Evolutionary conservation across 1,140 invertebrate species (phyloP).

Genomic region (Cotesia chilonis): DNA sequence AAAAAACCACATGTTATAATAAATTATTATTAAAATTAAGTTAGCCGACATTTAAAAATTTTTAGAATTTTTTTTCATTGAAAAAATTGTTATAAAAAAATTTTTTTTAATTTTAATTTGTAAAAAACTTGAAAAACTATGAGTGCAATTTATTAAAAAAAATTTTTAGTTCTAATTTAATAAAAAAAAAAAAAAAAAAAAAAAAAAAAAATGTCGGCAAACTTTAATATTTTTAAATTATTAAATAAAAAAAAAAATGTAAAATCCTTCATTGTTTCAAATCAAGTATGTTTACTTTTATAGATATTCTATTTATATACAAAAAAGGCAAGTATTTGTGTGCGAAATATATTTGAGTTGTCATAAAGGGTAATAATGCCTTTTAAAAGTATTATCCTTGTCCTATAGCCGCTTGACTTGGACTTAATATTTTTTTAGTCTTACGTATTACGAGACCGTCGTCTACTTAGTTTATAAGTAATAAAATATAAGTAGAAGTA

Average conservation of each 20-base stretch:
- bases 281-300: background rate
- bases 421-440: background rate
- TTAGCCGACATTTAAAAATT: no score
- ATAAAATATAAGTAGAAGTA: background rate
- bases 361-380: conserved; percentile 5
- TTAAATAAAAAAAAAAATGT: background rate
- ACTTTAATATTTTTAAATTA: no score
- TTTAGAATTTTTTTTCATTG: no score
- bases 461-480: conserved; percentile 1
- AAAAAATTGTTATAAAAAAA: no score
- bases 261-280: background rate
- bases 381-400: conserved; percentile 31
- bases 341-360: background rate
- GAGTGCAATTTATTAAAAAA: no score
- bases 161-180: no score
- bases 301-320: background rate
- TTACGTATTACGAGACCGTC: background rate
- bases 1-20: no score
- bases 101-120: no score
- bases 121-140: no score
- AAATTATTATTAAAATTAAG: no score
- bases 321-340: conserved; percentile 1
- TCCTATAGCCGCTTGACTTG: conserved; percentile 13
- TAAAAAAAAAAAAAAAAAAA: no score
- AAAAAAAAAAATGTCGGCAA: no score